Evolutionary conservation across 2,888 invertebrate genomes (phyloP), one percentile per base, ranked within the genome.

Genomic region (Dugesia japonica): DNA sequence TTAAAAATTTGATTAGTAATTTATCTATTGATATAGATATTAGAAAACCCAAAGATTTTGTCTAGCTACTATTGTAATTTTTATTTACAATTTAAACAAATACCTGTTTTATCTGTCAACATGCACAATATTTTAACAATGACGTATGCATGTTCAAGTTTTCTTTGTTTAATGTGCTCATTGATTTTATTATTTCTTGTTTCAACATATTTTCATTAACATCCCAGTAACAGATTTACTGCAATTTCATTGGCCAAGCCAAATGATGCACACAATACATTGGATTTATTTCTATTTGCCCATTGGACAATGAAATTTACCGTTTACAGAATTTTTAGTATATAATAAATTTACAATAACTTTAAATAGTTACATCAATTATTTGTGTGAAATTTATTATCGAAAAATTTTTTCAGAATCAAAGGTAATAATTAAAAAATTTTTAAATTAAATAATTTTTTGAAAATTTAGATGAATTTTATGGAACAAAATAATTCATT

Each of bases 171-270:
- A 56, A 56, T 56, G 56, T 56, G 56, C 56, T 56, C 56, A 56
- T 56, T n/a, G 17, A 38, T 38, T 38, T 38, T 38, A 38, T 13
- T 56, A 56, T 56, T 56, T 56, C 56, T 56, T 56, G 56, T 56
- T 56, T 20, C 23, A n/a, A 56, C 56, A 9, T 56, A 56, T 56
- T 56, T 56, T 56, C 7, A 56, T 9, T 56, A 31, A 56, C 56
- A 56, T 56, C 56, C 56, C 56, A 56, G 56, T 56, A 56, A 56
- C 56, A 56, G 56, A 23, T 56, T 56, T 56, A n/a, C 56, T 56
- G 56, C 56, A 56, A 56, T 56, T 56, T 56, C 4, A 56, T 56
- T 56, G 56, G 56, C 17, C 56, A n/a, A n/a, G 17, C 31, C 7
- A 56, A 56, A 56, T 13, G 1, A 13, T 13, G 17, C 56, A 56